Percentiles rank a stretch among this genome's conserved stretches.
Evolutionary conservation across 2,888 invertebrate genomes (phyloP).

Genomic region (Aspidapion aeneum): DNA sequence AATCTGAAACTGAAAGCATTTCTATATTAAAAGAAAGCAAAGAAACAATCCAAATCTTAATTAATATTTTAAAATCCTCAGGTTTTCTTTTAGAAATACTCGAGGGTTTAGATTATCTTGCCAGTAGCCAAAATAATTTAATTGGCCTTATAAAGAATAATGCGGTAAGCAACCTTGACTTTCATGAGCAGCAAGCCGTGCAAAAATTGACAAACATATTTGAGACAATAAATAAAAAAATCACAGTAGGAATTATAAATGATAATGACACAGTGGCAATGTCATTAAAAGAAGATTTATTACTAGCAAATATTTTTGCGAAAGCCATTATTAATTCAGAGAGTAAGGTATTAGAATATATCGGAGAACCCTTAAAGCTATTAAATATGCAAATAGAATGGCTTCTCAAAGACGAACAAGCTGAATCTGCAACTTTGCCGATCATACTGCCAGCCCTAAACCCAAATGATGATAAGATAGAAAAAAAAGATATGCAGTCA

Average conservation of each 20-base stretch:
- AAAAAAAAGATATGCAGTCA: no score
- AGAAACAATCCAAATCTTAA: background rate
- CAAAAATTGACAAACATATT: background rate
- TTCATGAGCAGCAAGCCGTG: background rate
- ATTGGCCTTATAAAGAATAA: conserved; percentile 16
- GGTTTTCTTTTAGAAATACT: conserved; percentile 11
- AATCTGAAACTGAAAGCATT: background rate
- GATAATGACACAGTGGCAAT: background rate
- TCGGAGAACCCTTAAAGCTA: conserved; percentile 28
- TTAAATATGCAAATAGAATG: conserved; percentile 25
- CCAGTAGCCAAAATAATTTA: conserved; percentile 25
- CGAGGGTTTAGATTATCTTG: conserved; percentile 27
- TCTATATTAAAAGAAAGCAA: background rate
- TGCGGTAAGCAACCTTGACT: conserved; percentile 12
- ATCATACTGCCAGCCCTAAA: no score
- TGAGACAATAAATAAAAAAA: background rate
- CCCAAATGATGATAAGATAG: no score
- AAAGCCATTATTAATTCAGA: conserved; percentile 4
- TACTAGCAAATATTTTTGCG: background rate
- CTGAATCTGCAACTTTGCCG: no score
- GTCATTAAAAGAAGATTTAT: conserved; percentile 2
- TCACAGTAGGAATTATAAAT: background rate
- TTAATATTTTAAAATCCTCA: background rate
- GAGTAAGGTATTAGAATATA: conserved; percentile 21
- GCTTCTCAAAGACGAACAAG: no score